Base-by-base conservation (phyloP, 2,888 invertebrate species). In the Pimpla rufipes region DNA sequence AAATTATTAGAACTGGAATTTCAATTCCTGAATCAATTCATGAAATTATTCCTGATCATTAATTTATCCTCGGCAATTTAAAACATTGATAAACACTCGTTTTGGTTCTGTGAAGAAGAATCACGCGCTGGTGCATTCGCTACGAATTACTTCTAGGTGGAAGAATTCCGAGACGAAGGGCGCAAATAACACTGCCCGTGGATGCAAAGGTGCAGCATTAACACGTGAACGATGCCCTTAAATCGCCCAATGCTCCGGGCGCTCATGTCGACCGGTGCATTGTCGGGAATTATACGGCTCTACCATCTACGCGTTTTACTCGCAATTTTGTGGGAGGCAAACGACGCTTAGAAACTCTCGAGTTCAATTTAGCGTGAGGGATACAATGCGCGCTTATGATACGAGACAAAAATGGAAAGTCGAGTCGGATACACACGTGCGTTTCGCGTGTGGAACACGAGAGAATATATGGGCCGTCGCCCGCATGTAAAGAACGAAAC, bases 191-290 rank as follows among this genome's bases (percentile, higher is more conserved):
- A 10, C 42, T 18, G 21, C n/a, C 42, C 42, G 21, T 66, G n/a
- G 13, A 13, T 45, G 21, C 42, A 45, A 66, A 42, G 66, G 66
- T 23, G 23, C 21, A 66, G 66, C 66, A 40, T 42, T 42, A 52
- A 81, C 70, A 57, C 64, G 42, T 29, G 57, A 76, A 71, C 59
- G 64, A 76, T 29, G 76, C 81, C 76, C 81, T 81, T 76, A 66
- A 81, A 81, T 81, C 64, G 76, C 29, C 21, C 45, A 66, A 70
- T 21, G 45, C 66, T 71, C 23, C 45, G 71, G 18, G 55, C 55
- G 71, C 35, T 57, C 68, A 42, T 40, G 57, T 74, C 62, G 68
- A 52, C 37, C 57, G 57, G 40, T 70, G 11, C 23, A 59, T 47
- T 23, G 62, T 68, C 64, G n/a, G 40, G 71, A 79, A 79, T 79